A percentile compares a stretch with the other conserved stretches of the same genome.
phyloP scores from a whole-genome alignment of 2,888 invertebrate species.

The Meteorus colon region DNA sequence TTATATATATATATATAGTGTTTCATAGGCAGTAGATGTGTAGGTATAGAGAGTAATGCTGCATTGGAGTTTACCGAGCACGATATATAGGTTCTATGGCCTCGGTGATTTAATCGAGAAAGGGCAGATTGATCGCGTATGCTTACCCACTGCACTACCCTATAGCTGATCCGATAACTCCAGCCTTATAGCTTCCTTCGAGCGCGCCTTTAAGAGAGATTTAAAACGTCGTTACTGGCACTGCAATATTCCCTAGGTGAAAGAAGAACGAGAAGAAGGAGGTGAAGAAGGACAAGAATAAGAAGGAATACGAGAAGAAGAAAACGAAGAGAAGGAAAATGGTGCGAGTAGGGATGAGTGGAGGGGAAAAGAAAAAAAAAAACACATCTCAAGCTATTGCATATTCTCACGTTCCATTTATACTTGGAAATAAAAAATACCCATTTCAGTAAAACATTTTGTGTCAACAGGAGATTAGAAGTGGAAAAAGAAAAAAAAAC shows the following conservation, averaged over 20 bases:
- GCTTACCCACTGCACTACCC: slow-evolving; percentile 37
- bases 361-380: not conserved
- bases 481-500: not conserved
- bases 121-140: slow-evolving; percentile 41
- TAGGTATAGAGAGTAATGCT: slow-evolving; percentile 23
- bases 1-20: not conserved
- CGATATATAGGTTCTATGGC: slow-evolving; percentile 34
- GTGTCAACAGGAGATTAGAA: slow-evolving; percentile 16
- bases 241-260: slow-evolving; percentile 16
- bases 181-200: slow-evolving; percentile 30
- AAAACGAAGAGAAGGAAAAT: not conserved
- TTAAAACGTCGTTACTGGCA: slow-evolving; percentile 43
- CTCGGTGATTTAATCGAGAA: slow-evolving; percentile 45
- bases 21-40: not conserved
- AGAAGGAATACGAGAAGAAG: not conserved
- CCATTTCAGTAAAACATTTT: slow-evolving; percentile 16
- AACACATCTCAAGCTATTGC: not conserved
- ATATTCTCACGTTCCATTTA: slow-evolving; percentile 16
- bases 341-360: not conserved
- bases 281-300: not conserved
- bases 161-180: slow-evolving; percentile 44
- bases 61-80: slow-evolving; percentile 21
- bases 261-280: not conserved
- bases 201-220: slow-evolving; percentile 37
- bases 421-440: slow-evolving; percentile 14